Base-by-base conservation (phyloP, 2,113 vertebrate genomes). In the Dipodomys stephensi region DNA sequence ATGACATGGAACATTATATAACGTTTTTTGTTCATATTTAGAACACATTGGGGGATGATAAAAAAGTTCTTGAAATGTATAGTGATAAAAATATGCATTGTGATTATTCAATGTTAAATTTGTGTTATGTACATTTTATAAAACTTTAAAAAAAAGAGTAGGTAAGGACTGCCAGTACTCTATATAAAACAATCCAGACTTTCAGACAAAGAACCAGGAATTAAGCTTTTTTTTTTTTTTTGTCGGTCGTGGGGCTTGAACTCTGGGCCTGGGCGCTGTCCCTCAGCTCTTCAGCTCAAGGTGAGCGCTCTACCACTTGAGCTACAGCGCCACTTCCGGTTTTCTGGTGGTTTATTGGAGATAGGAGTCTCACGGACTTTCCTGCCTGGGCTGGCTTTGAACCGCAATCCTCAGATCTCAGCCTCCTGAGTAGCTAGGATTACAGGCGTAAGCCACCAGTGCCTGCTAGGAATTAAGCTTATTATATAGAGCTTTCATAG, bases 11-110 rank as follows among this genome's bases (percentile, higher is more conserved):
- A 91, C 35, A 83, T 32, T 82, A 77, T 6, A 49, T 91, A 65
- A 69, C 15, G 23, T 87, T 79, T 89, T 88, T 62, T 39, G 69
- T 57, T 57, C 46, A 85, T 78, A 62, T 60, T 94, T 85, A 44
- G 44, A 73, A 90, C 65, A 92, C 27, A 87, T 22, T 49, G 60
- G 23, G 22, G 22, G 25, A 72, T 71, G 9, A 84, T 92, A 8
- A 81, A 90, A 57, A 92, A 82, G 6, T 87, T 87, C 57, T 67
- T 19, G 82, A 95, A 94, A 67, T 62, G 46, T 25, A 35, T 27
- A 30, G 11, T 15, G 60, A 4, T 53, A 8, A 65, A 46, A 25
- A 39, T 7, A 20, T 76, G 32, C 4, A 87, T 5, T 88, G 30
- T 60, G 72, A 94, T 65, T 67, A 68, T 53, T 15, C 7, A 90